Base-by-base conservation (phyloP, 2,113 vertebrate species). In the Chitala chitala region DNA sequence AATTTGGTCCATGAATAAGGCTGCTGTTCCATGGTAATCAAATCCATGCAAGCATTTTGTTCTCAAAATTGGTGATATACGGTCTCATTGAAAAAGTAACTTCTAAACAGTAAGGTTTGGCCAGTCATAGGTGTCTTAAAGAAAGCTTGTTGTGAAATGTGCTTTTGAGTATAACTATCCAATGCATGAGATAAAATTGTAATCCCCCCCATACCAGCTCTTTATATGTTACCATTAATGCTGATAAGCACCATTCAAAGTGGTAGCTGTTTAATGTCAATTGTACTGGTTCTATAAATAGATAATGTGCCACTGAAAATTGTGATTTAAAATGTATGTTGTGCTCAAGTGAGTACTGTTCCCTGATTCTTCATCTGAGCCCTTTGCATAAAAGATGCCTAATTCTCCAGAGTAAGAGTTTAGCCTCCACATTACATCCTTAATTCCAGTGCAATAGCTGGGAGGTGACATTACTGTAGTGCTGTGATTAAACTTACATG, bases 161-260 rank as follows among this genome's bases (percentile, higher is more conserved):
- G 64, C 24, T 68, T 68, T 68, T 68, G 42, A 29, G 38, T n/a
- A 48, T 42, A 44, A 68, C 64, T 26, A 12, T 68, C 22, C n/a
- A 29, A 38, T 42, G 4, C 38, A 22, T 68, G 5, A 51, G 20
- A 51, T 51, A 20, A 10, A 51, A 51, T 51, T 51, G 20, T 20
- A 51, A 15, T 51, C 48, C 48, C 7, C 48, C 48, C 48, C 12
- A 10, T 15, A 20, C 64, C 38, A 42, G 22, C 40, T 31, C 13
- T 63, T 66, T 53, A 20, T 53, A 6, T 58, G 33, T 63, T n/a
- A n/a, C n/a, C n/a, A n/a, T n/a, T n/a, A n/a, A n/a, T n/a, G n/a
- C n/a, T n/a, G n/a, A n/a, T n/a, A n/a, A n/a, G n/a, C n/a, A 26
- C 64, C 40, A 31, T n/a, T 22, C 9, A 65, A 42, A n/a, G 22